Conservation (phyloP, 1,140 invertebrate genomes). For the Penaeus indicus region DNA sequence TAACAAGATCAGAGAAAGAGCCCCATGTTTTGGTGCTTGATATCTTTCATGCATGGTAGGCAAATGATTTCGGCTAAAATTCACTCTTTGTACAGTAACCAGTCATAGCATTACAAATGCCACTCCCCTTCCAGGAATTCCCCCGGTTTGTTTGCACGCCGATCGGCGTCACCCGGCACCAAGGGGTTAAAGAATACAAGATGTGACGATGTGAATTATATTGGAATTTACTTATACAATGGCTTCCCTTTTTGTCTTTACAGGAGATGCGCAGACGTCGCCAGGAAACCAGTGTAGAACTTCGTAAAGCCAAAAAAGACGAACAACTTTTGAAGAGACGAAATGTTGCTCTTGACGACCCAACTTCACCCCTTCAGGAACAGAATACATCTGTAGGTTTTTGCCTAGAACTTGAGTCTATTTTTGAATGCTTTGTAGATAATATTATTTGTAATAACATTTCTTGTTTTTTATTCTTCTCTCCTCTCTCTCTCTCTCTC, state of each 20-base stretch:
- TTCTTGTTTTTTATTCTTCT: background rate
- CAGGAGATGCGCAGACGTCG: conserved; percentile 90
- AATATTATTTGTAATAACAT: background rate
- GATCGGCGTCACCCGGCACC: too few relatives aligned
- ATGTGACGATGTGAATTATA: too few relatives aligned
- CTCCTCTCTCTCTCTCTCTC: background rate
- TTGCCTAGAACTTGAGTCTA: background rate
- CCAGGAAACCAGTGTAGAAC: conserved; percentile 87
- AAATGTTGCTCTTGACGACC: conserved; percentile 80
- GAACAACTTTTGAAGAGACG: conserved; percentile 95
- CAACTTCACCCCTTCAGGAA: conserved; percentile 73
- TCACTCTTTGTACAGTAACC: too few relatives aligned
- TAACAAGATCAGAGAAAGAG: too few relatives aligned
- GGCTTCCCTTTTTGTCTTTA: conserved; percentile 19
- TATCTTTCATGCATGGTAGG: too few relatives aligned
- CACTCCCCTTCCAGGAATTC: too few relatives aligned
- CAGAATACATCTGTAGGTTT: conserved; percentile 53
- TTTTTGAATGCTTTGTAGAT: background rate
- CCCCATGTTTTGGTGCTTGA: too few relatives aligned
- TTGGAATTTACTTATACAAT: background rate
- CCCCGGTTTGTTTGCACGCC: too few relatives aligned
- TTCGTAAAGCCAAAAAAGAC: conserved; percentile 94
- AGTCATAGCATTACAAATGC: too few relatives aligned
- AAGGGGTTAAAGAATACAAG: too few relatives aligned
- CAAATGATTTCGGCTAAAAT: too few relatives aligned